Evolutionary conservation across 2,113 vertebrate genomes (phyloP).

Genomic region (Heterochromis multidens): DNA sequence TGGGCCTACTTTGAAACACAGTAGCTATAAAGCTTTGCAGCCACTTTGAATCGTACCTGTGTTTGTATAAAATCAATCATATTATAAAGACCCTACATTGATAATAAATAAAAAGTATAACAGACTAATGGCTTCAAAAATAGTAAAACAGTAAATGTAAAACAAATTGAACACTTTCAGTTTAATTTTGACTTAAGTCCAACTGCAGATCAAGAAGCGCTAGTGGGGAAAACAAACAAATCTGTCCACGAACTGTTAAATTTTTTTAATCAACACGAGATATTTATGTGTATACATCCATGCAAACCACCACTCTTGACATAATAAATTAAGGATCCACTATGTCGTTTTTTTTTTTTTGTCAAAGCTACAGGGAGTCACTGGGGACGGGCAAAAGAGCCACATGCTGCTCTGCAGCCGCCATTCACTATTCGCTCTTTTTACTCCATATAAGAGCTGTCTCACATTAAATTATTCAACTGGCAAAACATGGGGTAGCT

Average conservation of each 20-base stretch:
- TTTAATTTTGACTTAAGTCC: background rate
- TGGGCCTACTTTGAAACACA: background rate
- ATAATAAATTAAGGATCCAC: background rate
- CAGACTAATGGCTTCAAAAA: background rate
- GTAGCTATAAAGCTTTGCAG: background rate
- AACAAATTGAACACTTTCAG: background rate
- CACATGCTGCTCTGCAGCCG: background rate
- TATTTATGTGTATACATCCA: background rate
- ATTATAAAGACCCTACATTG: background rate
- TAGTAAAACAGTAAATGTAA: background rate
- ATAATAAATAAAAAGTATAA: background rate
- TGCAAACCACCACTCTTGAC: background rate
- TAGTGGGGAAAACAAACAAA: background rate
- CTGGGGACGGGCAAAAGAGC: background rate
- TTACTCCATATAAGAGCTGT: background rate
- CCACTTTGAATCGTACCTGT: background rate
- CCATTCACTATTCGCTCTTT: background rate
- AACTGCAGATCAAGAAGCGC: background rate
- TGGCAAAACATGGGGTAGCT: background rate
- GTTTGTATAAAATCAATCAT: background rate
- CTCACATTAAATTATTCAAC: background rate
- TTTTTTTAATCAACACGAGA: background rate
- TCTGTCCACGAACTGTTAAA: background rate
- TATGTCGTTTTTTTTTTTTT: background rate
- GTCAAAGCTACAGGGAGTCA: background rate